phyloP scores from a whole-genome alignment of 2,888 invertebrate species.

The Bombylius major region DNA sequence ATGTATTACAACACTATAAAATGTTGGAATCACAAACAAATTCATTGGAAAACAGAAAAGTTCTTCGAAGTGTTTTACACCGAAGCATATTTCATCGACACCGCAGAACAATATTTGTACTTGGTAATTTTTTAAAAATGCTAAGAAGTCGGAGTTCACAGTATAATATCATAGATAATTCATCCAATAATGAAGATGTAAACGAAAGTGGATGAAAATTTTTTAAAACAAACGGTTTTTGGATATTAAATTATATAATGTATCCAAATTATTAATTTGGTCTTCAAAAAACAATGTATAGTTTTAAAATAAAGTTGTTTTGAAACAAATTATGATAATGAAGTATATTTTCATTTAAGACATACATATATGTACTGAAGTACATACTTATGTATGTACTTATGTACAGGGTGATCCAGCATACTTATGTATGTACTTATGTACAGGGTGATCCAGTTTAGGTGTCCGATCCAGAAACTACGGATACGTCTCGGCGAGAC shows the following conservation, averaged over 20 bases:
- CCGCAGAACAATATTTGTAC: conserved; percentile 60
- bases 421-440: too few species aligned
- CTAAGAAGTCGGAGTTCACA: conserved; percentile 60
- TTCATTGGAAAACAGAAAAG: conserved; percentile 52
- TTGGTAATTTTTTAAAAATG: conserved; percentile 63
- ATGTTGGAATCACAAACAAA: conserved; percentile 48
- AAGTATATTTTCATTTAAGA: too few species aligned
- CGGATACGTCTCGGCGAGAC: too few species aligned
- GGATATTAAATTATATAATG: too few species aligned
- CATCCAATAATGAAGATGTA: conserved; percentile 36
- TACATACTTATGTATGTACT: too few species aligned
- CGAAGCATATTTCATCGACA: conserved; percentile 68
- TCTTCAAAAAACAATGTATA: too few species aligned
- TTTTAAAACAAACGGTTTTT: conserved; percentile 15
- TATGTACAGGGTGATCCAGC: too few species aligned
- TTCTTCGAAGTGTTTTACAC: conserved; percentile 57
- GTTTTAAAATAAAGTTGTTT: background rate
- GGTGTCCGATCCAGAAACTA: too few species aligned
- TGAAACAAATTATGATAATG: conserved; percentile 2
- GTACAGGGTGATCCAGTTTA: too few species aligned
- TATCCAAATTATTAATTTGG: too few species aligned
- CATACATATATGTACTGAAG: too few species aligned
- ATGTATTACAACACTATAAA: conserved; percentile 43
- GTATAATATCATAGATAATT: conserved; percentile 56
- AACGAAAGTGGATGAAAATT: conserved; percentile 36